A percentile compares a stretch with the other conserved stretches of the same genome.
Evolutionary conservation across 2,888 invertebrate genomes (phyloP).

Genomic region (Aplocera efformata): DNA sequence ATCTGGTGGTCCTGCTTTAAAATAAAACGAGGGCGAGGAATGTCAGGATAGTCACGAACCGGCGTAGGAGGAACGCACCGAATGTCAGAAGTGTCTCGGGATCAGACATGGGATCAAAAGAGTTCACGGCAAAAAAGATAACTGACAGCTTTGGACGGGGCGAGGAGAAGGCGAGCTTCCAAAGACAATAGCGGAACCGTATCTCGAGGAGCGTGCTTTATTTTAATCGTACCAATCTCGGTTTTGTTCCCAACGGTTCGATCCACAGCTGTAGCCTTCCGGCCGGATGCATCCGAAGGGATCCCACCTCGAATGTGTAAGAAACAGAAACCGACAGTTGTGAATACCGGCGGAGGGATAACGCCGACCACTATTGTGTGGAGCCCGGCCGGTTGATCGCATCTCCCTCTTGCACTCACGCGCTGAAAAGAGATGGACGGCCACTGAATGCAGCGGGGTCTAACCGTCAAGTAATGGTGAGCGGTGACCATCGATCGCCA

Average conservation of each 20-base stretch:
- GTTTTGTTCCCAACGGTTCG: constrained; percentile 6
- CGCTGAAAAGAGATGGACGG: constrained; percentile 21
- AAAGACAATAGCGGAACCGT: constrained; percentile 23
- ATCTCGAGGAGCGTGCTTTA: constrained; percentile 20
- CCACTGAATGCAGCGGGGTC: constrained; percentile 20
- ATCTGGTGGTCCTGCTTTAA: constrained; percentile 21
- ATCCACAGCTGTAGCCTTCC: constrained; percentile 18
- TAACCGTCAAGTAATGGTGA: constrained; percentile 27
- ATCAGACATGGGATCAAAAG: constrained; percentile 33
- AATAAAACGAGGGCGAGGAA: constrained; percentile 30
- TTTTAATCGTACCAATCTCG: constrained; percentile 17
- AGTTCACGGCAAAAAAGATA: constrained; percentile 30
- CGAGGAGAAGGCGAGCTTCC: constrained; percentile 12
- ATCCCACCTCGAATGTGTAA: constrained; percentile 18
- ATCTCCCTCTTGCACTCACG: constrained; percentile 24
- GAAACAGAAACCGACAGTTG: constrained; percentile 19
- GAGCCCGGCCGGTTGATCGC: constrained; percentile 20
- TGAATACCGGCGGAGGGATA: constrained; percentile 23
- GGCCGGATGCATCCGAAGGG: constrained; percentile 19
- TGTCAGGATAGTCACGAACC: constrained; percentile 32
- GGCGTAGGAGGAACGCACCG: constrained; percentile 19
- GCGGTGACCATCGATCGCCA: constrained; percentile 31
- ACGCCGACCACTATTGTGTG: constrained; percentile 18
- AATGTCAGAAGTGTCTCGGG: constrained; percentile 30
- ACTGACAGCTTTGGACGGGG: constrained; percentile 26